Percentiles rank a stretch among this genome's conserved stretches.
Evolutionary conservation across 2,113 vertebrate genomes (phyloP).

Genomic region (Ceratotherium simum): DNA sequence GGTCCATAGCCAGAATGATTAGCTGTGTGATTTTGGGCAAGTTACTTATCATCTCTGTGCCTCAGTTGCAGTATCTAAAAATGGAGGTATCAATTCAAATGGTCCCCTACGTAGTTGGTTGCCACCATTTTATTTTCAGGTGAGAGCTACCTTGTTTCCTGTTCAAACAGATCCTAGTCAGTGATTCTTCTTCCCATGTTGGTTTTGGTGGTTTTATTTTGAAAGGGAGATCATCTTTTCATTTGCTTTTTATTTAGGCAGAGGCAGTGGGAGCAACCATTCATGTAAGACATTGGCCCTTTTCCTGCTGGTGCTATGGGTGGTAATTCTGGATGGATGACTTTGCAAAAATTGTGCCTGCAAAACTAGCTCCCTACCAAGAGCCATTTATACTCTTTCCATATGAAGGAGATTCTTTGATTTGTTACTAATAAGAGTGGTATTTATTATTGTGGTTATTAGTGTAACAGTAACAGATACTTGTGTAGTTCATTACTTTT

Average conservation of each 20-base stretch:
- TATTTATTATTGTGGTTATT: not conserved
- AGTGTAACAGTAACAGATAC: not conserved
- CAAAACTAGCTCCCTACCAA: not conserved
- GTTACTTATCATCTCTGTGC: not conserved
- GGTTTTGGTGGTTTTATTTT: not conserved
- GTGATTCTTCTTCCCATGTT: not conserved
- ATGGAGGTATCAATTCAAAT: no score
- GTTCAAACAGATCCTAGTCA: not conserved
- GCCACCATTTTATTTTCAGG: not conserved
- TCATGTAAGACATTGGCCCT: fast-evolving
- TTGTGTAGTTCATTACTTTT: not conserved
- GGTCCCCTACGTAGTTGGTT: not conserved
- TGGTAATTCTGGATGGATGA: not conserved
- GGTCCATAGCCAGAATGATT: not conserved
- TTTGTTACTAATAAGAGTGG: not conserved
- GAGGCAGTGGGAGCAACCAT: not conserved
- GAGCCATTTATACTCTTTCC: not conserved
- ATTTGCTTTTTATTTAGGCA: not conserved
- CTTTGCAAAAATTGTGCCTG: not conserved
- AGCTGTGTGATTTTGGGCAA: not conserved
- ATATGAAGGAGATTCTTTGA: not conserved
- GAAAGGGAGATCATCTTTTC: not conserved
- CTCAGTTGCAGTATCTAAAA: not conserved
- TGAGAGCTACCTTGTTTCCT: not conserved
- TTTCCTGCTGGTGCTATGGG: not conserved